These are phyloP conservation scores for Spea bombifrons DNA, from an alignment of 2,113 vertebrate species.

Conservation along the genomic window DNA sequence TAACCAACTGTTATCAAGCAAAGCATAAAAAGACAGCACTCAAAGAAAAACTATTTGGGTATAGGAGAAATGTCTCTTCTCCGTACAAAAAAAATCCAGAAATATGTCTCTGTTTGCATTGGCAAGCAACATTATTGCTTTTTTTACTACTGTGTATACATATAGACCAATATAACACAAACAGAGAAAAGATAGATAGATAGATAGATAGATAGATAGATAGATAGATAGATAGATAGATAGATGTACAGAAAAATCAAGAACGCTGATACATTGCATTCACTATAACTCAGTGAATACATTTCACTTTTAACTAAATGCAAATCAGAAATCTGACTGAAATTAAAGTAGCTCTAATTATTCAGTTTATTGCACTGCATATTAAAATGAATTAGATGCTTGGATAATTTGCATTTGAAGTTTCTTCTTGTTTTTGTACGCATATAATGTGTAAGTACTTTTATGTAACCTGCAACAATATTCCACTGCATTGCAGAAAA, in stretches of 20 bases:
- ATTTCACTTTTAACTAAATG: neutral
- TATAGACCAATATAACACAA: too few relatives aligned
- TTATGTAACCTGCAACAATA: neutral
- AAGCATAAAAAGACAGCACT: neutral
- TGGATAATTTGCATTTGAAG: neutral
- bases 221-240: too few relatives aligned
- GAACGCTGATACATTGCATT: too few relatives aligned
- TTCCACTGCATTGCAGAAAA: neutral
- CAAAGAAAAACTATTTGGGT: too few relatives aligned
- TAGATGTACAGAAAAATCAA: too few relatives aligned
- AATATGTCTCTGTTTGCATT: too few relatives aligned
- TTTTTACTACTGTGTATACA: too few relatives aligned
- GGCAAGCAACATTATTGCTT: too few relatives aligned
- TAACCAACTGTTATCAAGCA: neutral
- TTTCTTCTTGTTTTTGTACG: neutral
- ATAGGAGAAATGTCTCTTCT: too few relatives aligned
- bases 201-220: too few relatives aligned
- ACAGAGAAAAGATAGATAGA: too few relatives aligned
- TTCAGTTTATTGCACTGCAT: conserved; percentile 11
- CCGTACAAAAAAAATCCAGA: too few relatives aligned
- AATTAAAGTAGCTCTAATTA: conserved; percentile 20
- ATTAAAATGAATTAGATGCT: conserved; percentile 19
- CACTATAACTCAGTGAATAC: neutral
- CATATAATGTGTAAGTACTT: neutral
- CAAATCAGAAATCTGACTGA: neutral